Base-by-base conservation (phyloP, 2,113 vertebrate genomes). In the Labrus mixtus region DNA sequence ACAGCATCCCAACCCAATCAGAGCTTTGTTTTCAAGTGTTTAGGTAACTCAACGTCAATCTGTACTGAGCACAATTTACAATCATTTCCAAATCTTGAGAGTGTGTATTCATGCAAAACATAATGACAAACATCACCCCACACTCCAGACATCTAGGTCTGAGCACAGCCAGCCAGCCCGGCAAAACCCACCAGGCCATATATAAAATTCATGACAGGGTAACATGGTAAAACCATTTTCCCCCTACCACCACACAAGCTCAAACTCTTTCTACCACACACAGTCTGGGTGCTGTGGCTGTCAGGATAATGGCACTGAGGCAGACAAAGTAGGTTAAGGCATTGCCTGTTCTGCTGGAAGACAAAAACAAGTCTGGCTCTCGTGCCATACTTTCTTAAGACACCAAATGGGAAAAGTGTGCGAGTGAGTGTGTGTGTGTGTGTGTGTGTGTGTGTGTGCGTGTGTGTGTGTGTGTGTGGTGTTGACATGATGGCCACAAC, bases 241-340 rank as follows among this genome's bases (percentile, higher is more conserved):
- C 59, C 60, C 67, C 70, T 23, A 64, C 33, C 82, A 48, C 61
- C 75, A 36, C 70, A 60, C 10, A 43, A 55, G 48, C 23, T 66
- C 79, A 76, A 43, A 60, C 12, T 68, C 16, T 33, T n/a, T 13
- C 64, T 37, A 66, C 11, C 64, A 58, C 54, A 73, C 59, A 58
- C 4, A 33, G 60, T 46, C 37, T 48, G 73, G 73, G 73, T 78
- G 73, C 67, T 46, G 29, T 33, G 69, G 83, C 90, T 87, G 75
- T 90, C 87, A 89, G 77, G 74, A 73, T 75, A 90, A 91, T 86
- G 82, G 87, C 82, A 81, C 46, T 43, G 79, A 84, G 79, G 84
- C 76, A 78, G 86, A 88, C 79, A 90, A 93, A 92, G 88, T 92
- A 88, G 92, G 90, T 92, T 93, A 90, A 84, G 80, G 78, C 84